These are phyloP conservation scores for Xanthia icteritia DNA, from an alignment of 2,888 invertebrate genomes.

Conservation along the genomic window DNA sequence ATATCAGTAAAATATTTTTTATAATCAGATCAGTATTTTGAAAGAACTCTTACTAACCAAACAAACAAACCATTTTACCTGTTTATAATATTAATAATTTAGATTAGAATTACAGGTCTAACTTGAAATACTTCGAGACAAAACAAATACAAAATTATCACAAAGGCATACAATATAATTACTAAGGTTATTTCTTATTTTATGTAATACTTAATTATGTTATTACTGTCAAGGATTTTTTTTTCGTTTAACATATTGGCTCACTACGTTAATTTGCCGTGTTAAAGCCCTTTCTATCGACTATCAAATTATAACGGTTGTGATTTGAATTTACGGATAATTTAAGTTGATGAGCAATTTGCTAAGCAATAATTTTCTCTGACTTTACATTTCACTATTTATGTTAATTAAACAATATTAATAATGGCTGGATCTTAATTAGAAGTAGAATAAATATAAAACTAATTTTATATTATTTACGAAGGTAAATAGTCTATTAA, in stretches of 20 bases:
- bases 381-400: slow-evolving; percentile 1
- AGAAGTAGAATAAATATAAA: slow-evolving; percentile 1
- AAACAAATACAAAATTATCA: not conserved
- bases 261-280: not conserved
- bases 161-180: too few species aligned
- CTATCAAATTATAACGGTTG: not conserved
- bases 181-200: not conserved
- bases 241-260: too few species aligned
- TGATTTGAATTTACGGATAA: not conserved
- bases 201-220: too few species aligned
- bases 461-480: slow-evolving; percentile 7
- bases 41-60: not conserved
- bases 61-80: not conserved
- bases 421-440: slow-evolving; percentile 6
- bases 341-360: not conserved
- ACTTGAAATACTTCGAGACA: not conserved
- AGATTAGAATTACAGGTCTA: not conserved
- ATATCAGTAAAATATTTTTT: not conserved
- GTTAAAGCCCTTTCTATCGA: not conserved
- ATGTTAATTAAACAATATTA: not conserved
- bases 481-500: slow-evolving; percentile 5
- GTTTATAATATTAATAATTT: not conserved
- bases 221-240: too few species aligned
- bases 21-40: not conserved
- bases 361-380: not conserved